Percentiles rank a stretch among this genome's conserved stretches.
Conservation (phyloP, 2,888 invertebrate species). For the Drosophila siamana region DNA sequence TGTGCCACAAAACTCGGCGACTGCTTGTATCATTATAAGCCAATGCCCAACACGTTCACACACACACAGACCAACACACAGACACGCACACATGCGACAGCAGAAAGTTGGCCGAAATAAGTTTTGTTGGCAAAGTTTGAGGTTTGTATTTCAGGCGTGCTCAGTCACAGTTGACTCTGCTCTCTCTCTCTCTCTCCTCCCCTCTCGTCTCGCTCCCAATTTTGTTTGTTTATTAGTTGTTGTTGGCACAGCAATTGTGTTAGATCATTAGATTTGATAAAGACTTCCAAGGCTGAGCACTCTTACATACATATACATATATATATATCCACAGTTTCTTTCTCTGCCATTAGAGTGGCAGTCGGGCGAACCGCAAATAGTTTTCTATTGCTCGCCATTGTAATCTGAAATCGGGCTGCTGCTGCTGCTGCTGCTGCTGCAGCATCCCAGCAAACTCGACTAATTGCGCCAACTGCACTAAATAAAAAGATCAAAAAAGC, state of each 20-base stretch:
- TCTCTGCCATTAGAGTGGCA: conserved; percentile 22
- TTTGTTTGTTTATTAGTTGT: conserved; percentile 13
- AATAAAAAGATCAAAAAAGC: neutral
- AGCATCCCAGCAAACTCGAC: conserved; percentile 3
- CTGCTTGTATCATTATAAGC: conserved; percentile 44
- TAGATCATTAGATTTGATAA: conserved; percentile 69
- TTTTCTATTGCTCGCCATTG: conserved; percentile 18
- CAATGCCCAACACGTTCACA: conserved; percentile 46
- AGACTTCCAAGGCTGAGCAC: conserved; percentile 21
- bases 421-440: no score
- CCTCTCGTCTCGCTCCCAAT: neutral
- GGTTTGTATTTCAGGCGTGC: conserved; percentile 52
- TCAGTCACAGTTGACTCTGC: neutral
- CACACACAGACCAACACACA: conserved; percentile 8
- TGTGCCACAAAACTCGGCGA: conserved; percentile 24
- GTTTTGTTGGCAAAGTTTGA: conserved; percentile 68
- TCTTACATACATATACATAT: no score
- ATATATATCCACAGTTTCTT: no score
- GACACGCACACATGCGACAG: conserved; percentile 7
- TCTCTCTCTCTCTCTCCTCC: no score
- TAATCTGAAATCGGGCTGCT: no score
- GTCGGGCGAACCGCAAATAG: conserved; percentile 31
- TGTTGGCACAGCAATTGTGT: conserved; percentile 45
- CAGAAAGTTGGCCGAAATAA: conserved; percentile 69
- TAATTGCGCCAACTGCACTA: conserved; percentile 9